Conservation (phyloP, 2,113 vertebrate species). For the Anguilla rostrata region DNA sequence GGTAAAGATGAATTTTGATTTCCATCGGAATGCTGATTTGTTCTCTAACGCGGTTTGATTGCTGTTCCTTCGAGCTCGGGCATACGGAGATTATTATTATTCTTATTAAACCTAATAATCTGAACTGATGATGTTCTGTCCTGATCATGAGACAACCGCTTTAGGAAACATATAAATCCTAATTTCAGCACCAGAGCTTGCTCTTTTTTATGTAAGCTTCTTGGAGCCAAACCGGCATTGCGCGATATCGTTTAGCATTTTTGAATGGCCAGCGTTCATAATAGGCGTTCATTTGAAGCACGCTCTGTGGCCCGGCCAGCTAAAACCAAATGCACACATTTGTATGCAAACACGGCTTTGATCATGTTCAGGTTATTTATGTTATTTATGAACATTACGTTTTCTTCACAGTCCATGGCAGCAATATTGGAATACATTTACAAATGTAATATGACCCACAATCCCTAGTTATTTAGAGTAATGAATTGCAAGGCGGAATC, state of each 20-base stretch:
- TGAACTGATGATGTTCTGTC: neutral
- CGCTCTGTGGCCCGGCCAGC: too few relatives aligned
- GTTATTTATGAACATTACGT: neutral
- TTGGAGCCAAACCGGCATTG: neutral
- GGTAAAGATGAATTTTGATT: conserved; percentile 16
- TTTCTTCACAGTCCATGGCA: neutral
- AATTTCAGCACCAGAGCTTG: neutral
- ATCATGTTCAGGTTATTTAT: neutral
- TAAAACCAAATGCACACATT: neutral
- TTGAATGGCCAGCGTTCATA: too few relatives aligned
- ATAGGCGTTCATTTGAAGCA: neutral
- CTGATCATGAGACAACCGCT: neutral
- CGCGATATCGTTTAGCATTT: too few relatives aligned
- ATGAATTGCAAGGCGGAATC: neutral
- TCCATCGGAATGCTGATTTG: conserved; percentile 12
- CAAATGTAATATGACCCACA: neutral
- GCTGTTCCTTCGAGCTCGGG: neutral
- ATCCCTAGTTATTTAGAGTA: neutral
- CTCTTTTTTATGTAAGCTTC: neutral
- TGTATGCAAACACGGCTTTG: neutral
- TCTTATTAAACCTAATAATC: neutral
- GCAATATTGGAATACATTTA: neutral
- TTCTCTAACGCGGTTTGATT: conserved; percentile 2
- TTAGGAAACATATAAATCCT: neutral
- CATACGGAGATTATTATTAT: neutral